Evolutionary conservation across 1,140 invertebrate genomes (phyloP), one percentile per base, ranked within the genome.

Genomic region (Drosophila lacertosa): DNA sequence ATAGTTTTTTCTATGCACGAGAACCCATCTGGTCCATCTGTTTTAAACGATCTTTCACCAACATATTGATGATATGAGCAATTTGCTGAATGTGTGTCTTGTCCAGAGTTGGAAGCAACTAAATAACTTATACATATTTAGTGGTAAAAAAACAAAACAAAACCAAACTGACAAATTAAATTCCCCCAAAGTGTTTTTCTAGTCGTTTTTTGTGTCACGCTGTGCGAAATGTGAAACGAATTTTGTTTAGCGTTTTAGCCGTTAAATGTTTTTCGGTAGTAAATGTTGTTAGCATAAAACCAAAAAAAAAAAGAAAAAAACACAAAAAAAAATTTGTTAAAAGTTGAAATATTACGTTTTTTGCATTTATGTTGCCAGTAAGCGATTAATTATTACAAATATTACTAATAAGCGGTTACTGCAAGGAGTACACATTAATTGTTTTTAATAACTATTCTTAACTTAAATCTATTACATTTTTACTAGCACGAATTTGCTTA

Each of bases 81-180:
- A 86, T 86, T 84, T 86, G 81, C 80, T 84, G 80, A 86, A 84
- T 74, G 82, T 86, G 80, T 84, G 80, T 84, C 80, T 84, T 84
- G 77, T 84, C 80, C 80, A 86, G 77, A 74, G 73, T 86, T 84
- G 77, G 77, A 81, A 76, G 77, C 57, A 86, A 74, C 55, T 77
- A 81, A 81, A 50, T 74, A 74, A 77, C 63, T 65, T 60, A 64
- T 51, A 48, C 44, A 59, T 59, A 44, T 29, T 53, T 26, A 63
- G 33, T 48, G 48, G 18, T 33, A 10, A 47, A 33, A 40, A 57
- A 66, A 13, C 4, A 65, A 45, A 1, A 16, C 51, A 37, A 40
- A 39, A 26, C 4, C 26, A 10, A 16, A 16, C n/a, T n/a, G 10
- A 16, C n/a, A 16, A 9, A 37, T 16, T 24, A 26, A 54, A 35